Evolutionary conservation across 2,888 invertebrate species (phyloP), one percentile per base, ranked within the genome.

Genomic region (Drosophila kokeensis): DNA sequence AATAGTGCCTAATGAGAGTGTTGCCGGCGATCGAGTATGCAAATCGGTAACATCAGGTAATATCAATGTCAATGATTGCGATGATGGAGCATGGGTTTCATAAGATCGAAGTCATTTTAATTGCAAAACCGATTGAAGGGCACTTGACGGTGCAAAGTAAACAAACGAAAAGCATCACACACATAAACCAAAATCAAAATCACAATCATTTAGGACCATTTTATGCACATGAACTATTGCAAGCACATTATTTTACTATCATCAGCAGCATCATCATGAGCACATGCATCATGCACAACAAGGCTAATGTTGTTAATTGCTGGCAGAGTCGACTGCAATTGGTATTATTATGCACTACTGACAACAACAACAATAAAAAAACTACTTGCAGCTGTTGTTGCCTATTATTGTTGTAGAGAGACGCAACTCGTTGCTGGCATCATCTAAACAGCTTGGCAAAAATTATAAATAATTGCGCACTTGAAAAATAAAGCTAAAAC

Each of bases 281-380:
- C 79, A 61, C 68, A 79, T 79, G 73, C 83, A 79, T 81, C 74
- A 73, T 90, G 90, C 79, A 81, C 87, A 87, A 89, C 86, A 81
- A 82, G 76, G 90, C 70, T 89, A 68, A 76, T 60, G 65, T 76
- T 77, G 73, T 79, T 89, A 87, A 73, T 81, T 80, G 69, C 70
- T 80, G 71, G 59, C 80, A 69, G 55, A 73, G 54, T 42, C 74
- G 78, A 78, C 74, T 69, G 66, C 64, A 79, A 73, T 78, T 74
- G 79, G 69, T 81, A 72, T 59, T 76, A 72, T 66, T 78, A 68
- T 68, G 59, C 69, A 77, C 69, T 53, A 34, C 40, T 58, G 54
- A 32, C 75, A 75, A 55, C 65, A 66, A 54, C 60, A 64, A 45
- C 50, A 64, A 38, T 45, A 57, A 49, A 53, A 30, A 8, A 64